Base-by-base conservation (phyloP, 2,888 invertebrate genomes). In the Glomeris marginata region DNA sequence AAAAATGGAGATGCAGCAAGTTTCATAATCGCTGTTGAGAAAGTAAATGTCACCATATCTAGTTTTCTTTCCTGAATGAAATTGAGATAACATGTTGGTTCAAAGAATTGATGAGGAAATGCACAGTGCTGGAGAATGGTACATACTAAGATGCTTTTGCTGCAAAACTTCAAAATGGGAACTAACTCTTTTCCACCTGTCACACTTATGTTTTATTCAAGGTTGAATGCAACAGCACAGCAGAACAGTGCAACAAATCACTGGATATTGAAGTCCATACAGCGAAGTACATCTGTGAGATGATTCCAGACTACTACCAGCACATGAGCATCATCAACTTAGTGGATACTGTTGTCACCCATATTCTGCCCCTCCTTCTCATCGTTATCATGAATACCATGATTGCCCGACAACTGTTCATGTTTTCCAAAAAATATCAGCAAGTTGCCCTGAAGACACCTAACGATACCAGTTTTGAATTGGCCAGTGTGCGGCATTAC, bases 361-460 rank as follows among this genome's bases (percentile, higher is more conserved):
- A 86, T 61, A 72, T 80, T 5, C 62, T 83, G 36, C 87, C 88
- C 1, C 75, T 85, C 57, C 69, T 73, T 2, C 67, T 78, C 41
- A 84, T 86, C 54, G 72, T 79, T 2, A 66, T 80, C 3, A 67
- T 86, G 53, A 87, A 87, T 62, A 66, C 75, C 0, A 73, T 77
- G 60, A 86, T 87, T 43, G 76, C 77, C 52, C 66, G 72, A 20
- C 77, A 77, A 2, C 77, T 87, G 16, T 80, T 56, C 18, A 52
- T 52, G 18, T 58, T 62, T 41, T 62, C 55, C 52, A 48, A 47
- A 45, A 53, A 50, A 16, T 52, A 53, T 37, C 38, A 41, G 40
- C 40, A 38, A 38, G 18, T 15, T 38, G 18, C 40, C 10, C 15
- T 18, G 16, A 38, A 18, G 16, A 8, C 15, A 5, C 15, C 15